Evolutionary conservation across 1,140 invertebrate species (phyloP).

Genomic region (Homalodisca vitripennis): DNA sequence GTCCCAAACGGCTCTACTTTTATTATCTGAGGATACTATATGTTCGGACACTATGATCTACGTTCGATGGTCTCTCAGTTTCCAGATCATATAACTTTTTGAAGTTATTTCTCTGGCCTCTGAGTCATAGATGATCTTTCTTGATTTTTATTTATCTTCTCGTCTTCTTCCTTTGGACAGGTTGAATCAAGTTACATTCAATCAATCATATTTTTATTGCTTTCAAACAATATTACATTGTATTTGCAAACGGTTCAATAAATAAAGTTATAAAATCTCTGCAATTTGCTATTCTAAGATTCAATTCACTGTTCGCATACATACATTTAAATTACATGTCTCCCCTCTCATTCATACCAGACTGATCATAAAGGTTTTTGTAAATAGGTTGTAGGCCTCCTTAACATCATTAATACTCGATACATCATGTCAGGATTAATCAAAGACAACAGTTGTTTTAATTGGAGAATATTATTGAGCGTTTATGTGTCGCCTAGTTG

Average conservation of each 20-base stretch:
- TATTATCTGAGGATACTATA: conserved; percentile 2
- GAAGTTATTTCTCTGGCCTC: neutral
- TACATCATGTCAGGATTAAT: neutral
- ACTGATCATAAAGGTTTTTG: neutral
- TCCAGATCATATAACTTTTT: conserved; percentile 14
- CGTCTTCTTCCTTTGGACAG: neutral
- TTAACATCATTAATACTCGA: neutral
- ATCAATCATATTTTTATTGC: no score
- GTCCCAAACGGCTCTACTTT: neutral
- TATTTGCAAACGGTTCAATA: no score
- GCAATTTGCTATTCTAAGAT: no score
- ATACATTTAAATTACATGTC: no score
- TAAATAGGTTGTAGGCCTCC: conserved; percentile 3
- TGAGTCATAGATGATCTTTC: neutral
- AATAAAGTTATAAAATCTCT: no score
- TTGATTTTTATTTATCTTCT: neutral
- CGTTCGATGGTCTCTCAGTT: neutral
- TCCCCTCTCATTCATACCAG: no score
- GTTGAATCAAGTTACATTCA: conserved; percentile 5
- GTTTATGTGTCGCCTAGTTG: neutral
- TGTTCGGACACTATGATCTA: neutral
- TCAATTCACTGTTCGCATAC: no score
- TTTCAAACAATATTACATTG: no score
- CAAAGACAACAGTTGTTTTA: conserved; percentile 1
- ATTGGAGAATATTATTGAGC: neutral